These are phyloP conservation scores for Sebastes taczanowskii DNA, from an alignment of 2,797 vertebrate species.

Conservation along the genomic window DNA sequence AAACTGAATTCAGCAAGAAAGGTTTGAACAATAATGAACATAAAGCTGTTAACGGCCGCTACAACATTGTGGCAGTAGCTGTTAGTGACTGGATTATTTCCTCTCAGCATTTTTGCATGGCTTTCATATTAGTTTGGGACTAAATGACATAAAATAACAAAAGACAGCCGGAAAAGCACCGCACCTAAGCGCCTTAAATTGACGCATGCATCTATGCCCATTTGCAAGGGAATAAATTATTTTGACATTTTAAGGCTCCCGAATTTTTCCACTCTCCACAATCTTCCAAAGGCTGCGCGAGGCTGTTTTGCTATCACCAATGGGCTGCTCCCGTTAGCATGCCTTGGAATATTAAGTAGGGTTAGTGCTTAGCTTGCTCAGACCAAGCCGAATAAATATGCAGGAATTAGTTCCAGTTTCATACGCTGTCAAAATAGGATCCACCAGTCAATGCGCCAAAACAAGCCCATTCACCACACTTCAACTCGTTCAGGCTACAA, in stretches of 20 bases:
- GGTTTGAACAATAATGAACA: slow-evolving; percentile 27
- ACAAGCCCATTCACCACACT: slow-evolving; percentile 75
- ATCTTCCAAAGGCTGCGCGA: slow-evolving; percentile 45
- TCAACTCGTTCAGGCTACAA: slow-evolving; percentile 51
- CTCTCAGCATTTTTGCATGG: slow-evolving; percentile 7
- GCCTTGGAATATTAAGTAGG: slow-evolving; percentile 70
- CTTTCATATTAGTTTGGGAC: slow-evolving; percentile 15
- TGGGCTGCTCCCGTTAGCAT: slow-evolving; percentile 44
- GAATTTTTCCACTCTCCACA: slow-evolving; percentile 28
- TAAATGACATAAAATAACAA: slow-evolving; percentile 55
- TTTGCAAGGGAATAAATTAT: slow-evolving; percentile 49
- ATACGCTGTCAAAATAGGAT: slow-evolving; percentile 71
- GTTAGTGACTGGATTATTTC: slow-evolving; percentile 34
- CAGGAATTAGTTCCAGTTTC: slow-evolving; percentile 80
- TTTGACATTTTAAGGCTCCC: slow-evolving; percentile 40
- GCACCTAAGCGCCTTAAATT: slow-evolving; percentile 41
- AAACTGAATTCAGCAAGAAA: slow-evolving; percentile 32
- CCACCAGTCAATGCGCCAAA: slow-evolving; percentile 70
- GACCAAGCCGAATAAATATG: slow-evolving; percentile 78
- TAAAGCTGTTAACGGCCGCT: not conserved
- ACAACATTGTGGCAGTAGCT: not conserved
- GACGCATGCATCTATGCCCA: slow-evolving; percentile 28
- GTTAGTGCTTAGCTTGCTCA: slow-evolving; percentile 70
- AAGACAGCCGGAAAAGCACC: slow-evolving; percentile 30
- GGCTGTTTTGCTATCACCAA: slow-evolving; percentile 36